Evolutionary conservation across 2,888 invertebrate species (phyloP).

Genomic region (Eilema sororculum): DNA sequence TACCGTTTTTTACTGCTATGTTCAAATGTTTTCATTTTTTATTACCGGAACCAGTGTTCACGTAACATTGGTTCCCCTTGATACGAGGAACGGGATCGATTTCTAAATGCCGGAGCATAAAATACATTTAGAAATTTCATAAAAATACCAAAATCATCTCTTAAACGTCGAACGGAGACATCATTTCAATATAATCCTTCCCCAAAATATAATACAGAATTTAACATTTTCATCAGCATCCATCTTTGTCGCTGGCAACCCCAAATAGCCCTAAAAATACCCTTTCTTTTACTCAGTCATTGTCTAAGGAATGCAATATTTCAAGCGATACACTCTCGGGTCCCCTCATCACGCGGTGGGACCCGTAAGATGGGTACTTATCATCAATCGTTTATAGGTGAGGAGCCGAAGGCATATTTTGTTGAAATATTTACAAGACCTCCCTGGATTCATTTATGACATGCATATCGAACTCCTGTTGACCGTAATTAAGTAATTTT

Average conservation of each 20-base stretch:
- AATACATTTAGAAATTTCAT: too few relatives aligned
- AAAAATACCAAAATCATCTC: neutral
- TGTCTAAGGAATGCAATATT: conserved; percentile 17
- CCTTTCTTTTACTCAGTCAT: conserved; percentile 8
- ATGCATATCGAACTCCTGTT: too few relatives aligned
- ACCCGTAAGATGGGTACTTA: conserved; percentile 13
- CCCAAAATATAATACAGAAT: neutral
- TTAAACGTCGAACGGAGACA: neutral
- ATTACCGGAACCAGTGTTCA: too few relatives aligned
- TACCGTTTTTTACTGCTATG: too few relatives aligned
- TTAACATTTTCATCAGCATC: conserved; percentile 1
- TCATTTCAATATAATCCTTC: neutral
- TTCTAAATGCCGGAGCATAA: too few relatives aligned
- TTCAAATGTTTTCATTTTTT: too few relatives aligned
- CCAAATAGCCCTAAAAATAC: conserved; percentile 8
- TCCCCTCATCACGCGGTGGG: neutral
- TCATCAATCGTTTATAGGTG: conserved; percentile 16
- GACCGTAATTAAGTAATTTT: too few relatives aligned
- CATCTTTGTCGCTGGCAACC: neutral
- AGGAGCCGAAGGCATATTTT: conserved; percentile 1
- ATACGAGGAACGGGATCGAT: too few relatives aligned
- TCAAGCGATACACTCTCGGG: conserved; percentile 15
- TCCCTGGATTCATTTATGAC: too few relatives aligned
- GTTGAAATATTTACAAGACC: neutral
- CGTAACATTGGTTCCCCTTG: too few relatives aligned